Base-by-base conservation (phyloP, 2,888 invertebrate species). In the Ectobius pallidus region DNA sequence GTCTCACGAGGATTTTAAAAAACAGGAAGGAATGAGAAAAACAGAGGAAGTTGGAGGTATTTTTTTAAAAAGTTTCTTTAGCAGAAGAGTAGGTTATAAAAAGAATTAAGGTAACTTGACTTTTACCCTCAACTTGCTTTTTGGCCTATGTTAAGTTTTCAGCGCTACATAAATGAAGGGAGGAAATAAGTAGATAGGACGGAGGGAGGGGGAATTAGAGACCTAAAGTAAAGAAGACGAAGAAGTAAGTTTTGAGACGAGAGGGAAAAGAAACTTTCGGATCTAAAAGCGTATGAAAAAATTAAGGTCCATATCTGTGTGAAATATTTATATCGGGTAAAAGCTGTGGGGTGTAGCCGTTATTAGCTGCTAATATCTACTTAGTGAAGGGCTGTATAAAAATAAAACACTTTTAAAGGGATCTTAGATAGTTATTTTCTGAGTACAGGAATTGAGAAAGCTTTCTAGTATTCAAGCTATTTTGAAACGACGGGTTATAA, bases 221-320 rank as follows among this genome's bases (percentile, higher is more conserved):
- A 52, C 52, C 25, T n/a, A n/a, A n/a, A n/a, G 52, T 18, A 52
- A 52, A 14, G 39, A 39, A 39, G 39, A 39, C 7, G 39, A 39
- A 25, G 20, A 52, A 52, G 52, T 20, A 52, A 14, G n/a, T n/a
- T n/a, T n/a, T n/a, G n/a, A n/a, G 22, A 9, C 20, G 52, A 52
- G 25, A 18, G 20, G 25, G 52, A 58, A 46, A 46, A 58, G 30
- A 58, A 30, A 65, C 20, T 63, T 44, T 39, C 34, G 34, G 65
- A 20, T 65, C 65, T 65, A 25, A 42, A 42, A 65, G 44, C 65
- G 61, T 65, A 71, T 71, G 65, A 74, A 74, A 74, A 70, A 74
- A 72, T 75, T 73, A 75, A 71, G 71, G 46, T 71, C 49, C 63
- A 63, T 46, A 69, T 75, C 30, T 63, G 63, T 67, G 71, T 75